Evolutionary conservation across 2,888 invertebrate species (phyloP).

Genomic region (Callinectes sapidus): DNA sequence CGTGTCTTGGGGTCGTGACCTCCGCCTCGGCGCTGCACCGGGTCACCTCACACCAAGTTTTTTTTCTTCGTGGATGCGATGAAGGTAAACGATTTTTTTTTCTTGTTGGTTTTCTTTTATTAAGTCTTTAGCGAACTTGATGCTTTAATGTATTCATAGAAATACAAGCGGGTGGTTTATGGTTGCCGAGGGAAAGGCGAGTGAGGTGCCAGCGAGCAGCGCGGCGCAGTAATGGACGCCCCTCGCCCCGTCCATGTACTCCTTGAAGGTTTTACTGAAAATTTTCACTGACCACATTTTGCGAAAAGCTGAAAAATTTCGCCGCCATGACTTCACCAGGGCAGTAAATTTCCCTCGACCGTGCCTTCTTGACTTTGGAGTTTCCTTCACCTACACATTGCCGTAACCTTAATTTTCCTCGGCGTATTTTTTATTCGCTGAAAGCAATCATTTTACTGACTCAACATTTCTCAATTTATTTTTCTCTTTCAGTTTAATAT

Average conservation of each 20-base stretch:
- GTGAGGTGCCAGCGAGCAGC: background rate
- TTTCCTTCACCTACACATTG: conserved; percentile 14
- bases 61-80: background rate
- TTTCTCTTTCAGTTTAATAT: conserved; percentile 4
- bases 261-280: background rate
- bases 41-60: background rate
- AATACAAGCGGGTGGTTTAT: conserved; percentile 10
- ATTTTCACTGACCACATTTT: conserved; percentile 13
- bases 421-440: background rate
- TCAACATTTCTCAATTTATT: conserved; percentile 16
- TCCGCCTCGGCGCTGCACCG: background rate
- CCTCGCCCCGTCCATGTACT: background rate
- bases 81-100: background rate
- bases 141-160: conserved; percentile 23
- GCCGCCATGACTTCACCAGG: background rate
- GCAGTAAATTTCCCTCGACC: background rate
- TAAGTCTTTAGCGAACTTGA: background rate
- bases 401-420: conserved; percentile 13
- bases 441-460: conserved; percentile 13
- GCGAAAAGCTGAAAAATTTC: background rate
- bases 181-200: background rate
- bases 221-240: background rate
- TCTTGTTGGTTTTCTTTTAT: background rate
- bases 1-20: background rate
- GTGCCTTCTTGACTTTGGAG: conserved; percentile 4